Percentiles rank a stretch among this genome's conserved stretches.
These are phyloP conservation scores for Drosophila eugracilis DNA, from an alignment of 1,140 invertebrate species.

Conservation along the genomic window DNA sequence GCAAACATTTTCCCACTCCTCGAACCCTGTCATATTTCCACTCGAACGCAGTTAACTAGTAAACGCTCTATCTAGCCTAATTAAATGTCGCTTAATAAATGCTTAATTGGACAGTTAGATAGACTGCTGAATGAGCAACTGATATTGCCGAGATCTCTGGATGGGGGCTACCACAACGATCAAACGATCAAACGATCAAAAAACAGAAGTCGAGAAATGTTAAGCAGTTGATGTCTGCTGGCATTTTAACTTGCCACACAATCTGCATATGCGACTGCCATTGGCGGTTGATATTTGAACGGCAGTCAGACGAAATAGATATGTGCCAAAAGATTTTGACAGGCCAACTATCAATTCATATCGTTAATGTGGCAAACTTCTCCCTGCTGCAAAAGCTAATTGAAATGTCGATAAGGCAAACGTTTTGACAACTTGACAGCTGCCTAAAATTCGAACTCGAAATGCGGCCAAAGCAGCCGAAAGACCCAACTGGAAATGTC, in stretches of 20 bases:
- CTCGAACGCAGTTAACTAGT: slow-evolving; percentile 28
- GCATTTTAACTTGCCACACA: slow-evolving; percentile 68
- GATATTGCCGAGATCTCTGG: slow-evolving; percentile 26
- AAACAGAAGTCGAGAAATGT: slow-evolving; percentile 37
- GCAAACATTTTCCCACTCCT: slow-evolving; percentile 9
- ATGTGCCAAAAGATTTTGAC: slow-evolving; percentile 81
- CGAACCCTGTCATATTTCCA: slow-evolving; percentile 46
- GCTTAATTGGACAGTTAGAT: slow-evolving; percentile 81
- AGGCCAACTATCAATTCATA: slow-evolving; percentile 67
- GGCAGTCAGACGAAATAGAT: slow-evolving; percentile 69
- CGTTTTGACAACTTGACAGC: slow-evolving; percentile 67
- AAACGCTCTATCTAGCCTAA: slow-evolving; percentile 67
- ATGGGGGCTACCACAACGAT: slow-evolving; percentile 1
- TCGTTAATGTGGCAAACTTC: slow-evolving; percentile 49
- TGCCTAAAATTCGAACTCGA: slow-evolving; percentile 30
- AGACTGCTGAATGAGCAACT: slow-evolving; percentile 69
- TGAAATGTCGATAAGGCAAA: slow-evolving; percentile 77
- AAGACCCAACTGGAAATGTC: slow-evolving; percentile 38
- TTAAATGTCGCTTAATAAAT: slow-evolving; percentile 74
- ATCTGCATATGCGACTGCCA: slow-evolving; percentile 64
- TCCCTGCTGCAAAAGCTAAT: slow-evolving; percentile 60
- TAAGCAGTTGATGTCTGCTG: slow-evolving; percentile 41
- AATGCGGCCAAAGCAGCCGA: not conserved
- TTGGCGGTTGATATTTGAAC: slow-evolving; percentile 53
- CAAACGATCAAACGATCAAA: slow-evolving; percentile 15